Percentiles rank a stretch among this genome's conserved stretches.
These are phyloP conservation scores for Anolis apletophallus DNA, from an alignment of 2,797 vertebrate species.

Conservation along the genomic window DNA sequence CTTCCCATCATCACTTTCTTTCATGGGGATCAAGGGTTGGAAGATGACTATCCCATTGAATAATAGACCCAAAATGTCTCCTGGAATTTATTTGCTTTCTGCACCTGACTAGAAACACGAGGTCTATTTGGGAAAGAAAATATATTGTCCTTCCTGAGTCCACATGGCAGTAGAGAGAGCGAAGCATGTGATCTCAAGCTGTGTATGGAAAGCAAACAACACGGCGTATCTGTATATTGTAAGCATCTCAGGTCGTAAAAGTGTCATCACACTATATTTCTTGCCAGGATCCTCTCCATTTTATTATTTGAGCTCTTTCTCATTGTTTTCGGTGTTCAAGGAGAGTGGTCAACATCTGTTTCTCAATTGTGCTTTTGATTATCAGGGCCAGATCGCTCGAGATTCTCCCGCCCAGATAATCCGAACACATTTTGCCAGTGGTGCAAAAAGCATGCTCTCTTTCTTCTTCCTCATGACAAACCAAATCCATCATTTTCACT, in stretches of 20 bases:
- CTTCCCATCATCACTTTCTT: slow-evolving; percentile 67
- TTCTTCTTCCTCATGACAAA: slow-evolving; percentile 44
- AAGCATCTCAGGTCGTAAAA: slow-evolving; percentile 81
- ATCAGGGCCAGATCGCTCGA: slow-evolving; percentile 59
- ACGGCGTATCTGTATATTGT: slow-evolving; percentile 78
- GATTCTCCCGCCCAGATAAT: slow-evolving; percentile 62
- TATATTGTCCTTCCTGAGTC: slow-evolving; percentile 80
- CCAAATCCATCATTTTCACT: slow-evolving; percentile 66
- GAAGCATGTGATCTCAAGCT: slow-evolving; percentile 82
- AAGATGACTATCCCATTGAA: slow-evolving; percentile 80
- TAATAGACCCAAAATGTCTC: slow-evolving; percentile 77
- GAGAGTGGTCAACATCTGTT: slow-evolving; percentile 75
- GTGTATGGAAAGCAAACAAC: slow-evolving; percentile 76
- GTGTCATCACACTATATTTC: slow-evolving; percentile 82
- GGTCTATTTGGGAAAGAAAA: slow-evolving; percentile 75
- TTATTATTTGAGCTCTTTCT: slow-evolving; percentile 69
- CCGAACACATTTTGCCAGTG: slow-evolving; percentile 61
- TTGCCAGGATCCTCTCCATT: slow-evolving; percentile 75
- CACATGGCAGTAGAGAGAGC: slow-evolving; percentile 77
- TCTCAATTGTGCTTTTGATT: slow-evolving; percentile 62
- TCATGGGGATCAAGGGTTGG: slow-evolving; percentile 80
- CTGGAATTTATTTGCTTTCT: slow-evolving; percentile 84
- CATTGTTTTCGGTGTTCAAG: slow-evolving; percentile 65
- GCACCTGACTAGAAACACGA: slow-evolving; percentile 82
- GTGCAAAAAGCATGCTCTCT: slow-evolving; percentile 63